These are phyloP conservation scores for Heliconius hermathena DNA, from an alignment of 1,140 invertebrate species.

Conservation along the genomic window DNA sequence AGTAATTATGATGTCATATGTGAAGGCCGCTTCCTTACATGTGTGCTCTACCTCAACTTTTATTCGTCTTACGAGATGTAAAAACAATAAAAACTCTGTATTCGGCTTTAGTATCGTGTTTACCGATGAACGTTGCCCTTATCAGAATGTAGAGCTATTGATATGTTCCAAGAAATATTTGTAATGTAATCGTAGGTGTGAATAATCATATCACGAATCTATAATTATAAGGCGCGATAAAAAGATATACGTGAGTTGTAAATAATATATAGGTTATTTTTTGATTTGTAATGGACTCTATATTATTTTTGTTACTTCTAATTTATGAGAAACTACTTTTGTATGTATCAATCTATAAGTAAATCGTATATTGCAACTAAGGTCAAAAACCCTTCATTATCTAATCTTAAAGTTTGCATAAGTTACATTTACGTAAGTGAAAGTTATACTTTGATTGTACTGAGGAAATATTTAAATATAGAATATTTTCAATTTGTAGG, in stretches of 20 bases:
- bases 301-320: not conserved
- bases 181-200: slow-evolving; percentile 20
- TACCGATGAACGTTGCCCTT: slow-evolving; percentile 58
- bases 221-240: not conserved
- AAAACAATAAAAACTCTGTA: slow-evolving; percentile 53
- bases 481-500: not conserved
- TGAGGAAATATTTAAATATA: slow-evolving; percentile 23
- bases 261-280: not conserved
- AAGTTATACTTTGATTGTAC: slow-evolving; percentile 24
- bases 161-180: slow-evolving; percentile 33
- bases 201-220: slow-evolving; percentile 7
- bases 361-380: slow-evolving; percentile 27
- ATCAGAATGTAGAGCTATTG: slow-evolving; percentile 53
- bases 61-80: slow-evolving; percentile 53
- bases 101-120: slow-evolving; percentile 58
- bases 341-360: slow-evolving; percentile 21
- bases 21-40: slow-evolving; percentile 71
- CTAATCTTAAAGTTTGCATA: slow-evolving; percentile 30
- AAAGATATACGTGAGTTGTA: not conserved
- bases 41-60: slow-evolving; percentile 54
- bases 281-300: not conserved
- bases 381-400: slow-evolving; percentile 36
- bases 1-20: slow-evolving; percentile 70
- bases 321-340: not conserved
- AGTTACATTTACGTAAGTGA: slow-evolving; percentile 39